These are phyloP conservation scores for Echinarachnius parma DNA, from an alignment of 53 echinoderm and acorn worm genomes.

Conservation along the genomic window DNA sequence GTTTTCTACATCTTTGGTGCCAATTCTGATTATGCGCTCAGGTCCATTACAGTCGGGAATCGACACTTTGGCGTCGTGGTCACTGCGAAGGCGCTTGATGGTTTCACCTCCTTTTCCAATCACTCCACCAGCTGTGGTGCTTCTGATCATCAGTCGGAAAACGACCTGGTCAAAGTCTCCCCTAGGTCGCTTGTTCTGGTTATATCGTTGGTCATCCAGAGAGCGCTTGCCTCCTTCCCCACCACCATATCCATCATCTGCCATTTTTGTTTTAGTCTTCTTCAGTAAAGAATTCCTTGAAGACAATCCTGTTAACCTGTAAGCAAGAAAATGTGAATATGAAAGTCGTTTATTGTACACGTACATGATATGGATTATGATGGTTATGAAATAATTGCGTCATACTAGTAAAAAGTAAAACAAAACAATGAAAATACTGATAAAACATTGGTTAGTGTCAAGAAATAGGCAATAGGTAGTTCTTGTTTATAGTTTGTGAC, in stretches of 20 bases:
- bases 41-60: constrained; percentile 99
- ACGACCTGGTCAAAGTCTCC: constrained; percentile 27
- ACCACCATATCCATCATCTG: constrained; percentile 25
- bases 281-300: too few species aligned
- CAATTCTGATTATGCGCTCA: constrained; percentile 66
- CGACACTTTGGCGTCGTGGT: constrained; percentile 84
- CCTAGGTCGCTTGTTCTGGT: constrained; percentile 33
- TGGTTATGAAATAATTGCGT: too few species aligned
- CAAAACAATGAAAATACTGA: too few species aligned
- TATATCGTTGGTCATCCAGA: constrained; percentile 33
- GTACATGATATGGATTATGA: too few species aligned
- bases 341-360: too few species aligned
- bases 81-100: constrained; percentile 82
- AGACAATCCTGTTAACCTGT: too few species aligned
- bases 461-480: too few species aligned
- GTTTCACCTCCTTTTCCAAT: constrained; percentile 88
- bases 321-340: too few species aligned
- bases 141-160: constrained; percentile 33
- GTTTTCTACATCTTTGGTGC: constrained; percentile 13
- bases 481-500: too few species aligned
- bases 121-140: constrained; percentile 44
- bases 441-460: too few species aligned
- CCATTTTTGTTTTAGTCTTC: constrained; percentile 11
- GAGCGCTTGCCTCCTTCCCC: constrained; percentile 30
- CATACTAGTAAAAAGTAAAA: too few species aligned